Percentiles rank a stretch among this genome's conserved stretches.
Conservation (phyloP, 2,113 vertebrate species). For the Pleuronectes platessa region DNA sequence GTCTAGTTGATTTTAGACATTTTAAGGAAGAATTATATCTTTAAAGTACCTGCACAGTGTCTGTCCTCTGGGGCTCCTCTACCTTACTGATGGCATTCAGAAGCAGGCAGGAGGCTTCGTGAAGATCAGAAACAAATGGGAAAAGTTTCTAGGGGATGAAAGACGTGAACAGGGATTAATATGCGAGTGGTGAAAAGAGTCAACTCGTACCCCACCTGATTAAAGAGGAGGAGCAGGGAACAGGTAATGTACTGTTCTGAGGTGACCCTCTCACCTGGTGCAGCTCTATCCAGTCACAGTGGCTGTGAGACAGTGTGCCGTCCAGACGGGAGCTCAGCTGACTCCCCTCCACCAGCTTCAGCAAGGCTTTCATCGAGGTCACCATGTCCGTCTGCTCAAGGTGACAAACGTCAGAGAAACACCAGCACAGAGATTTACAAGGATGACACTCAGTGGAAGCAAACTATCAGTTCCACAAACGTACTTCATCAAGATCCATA, state of each 20-base stretch:
- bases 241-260: neutral
- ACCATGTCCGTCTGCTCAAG: constrained; percentile 86
- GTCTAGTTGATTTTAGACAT: no score
- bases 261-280: constrained; percentile 85
- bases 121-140: constrained; percentile 85
- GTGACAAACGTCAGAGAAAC: constrained; percentile 11
- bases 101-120: constrained; percentile 81
- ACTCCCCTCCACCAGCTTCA: constrained; percentile 84
- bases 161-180: neutral
- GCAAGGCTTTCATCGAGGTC: constrained; percentile 85
- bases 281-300: constrained; percentile 90
- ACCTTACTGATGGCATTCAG: constrained; percentile 84
- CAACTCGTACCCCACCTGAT: neutral
- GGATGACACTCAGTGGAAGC: no score
- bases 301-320: constrained; percentile 86
- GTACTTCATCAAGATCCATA: no score
- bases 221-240: neutral
- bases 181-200: neutral
- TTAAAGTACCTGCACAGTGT: constrained; percentile 83
- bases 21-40: no score
- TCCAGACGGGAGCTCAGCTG: constrained; percentile 87
- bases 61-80: constrained; percentile 62
- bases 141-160: constrained; percentile 86
- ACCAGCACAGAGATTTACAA: neutral
- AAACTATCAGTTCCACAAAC: no score